A percentile compares a stretch with the other conserved stretches of the same genome.
Evolutionary conservation across 1,140 invertebrate genomes (phyloP).

Genomic region (Helicorthomorpha holstii): DNA sequence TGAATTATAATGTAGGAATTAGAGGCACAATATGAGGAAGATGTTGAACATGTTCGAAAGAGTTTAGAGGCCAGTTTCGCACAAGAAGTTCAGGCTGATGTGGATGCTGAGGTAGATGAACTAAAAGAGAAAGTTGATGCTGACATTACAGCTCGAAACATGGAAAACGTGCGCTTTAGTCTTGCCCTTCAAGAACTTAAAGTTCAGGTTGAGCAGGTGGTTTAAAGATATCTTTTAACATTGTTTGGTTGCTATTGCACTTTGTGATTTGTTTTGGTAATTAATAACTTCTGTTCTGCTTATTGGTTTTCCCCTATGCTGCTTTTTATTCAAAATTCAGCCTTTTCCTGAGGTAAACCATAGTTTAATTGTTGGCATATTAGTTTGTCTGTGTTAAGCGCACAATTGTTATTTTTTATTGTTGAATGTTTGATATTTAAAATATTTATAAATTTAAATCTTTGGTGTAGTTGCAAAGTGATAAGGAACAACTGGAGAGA

Average conservation of each 20-base stretch:
- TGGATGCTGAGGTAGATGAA: background rate
- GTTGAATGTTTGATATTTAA: too few species aligned
- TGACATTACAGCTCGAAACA: background rate
- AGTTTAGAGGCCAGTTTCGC: background rate
- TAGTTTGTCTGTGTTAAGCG: too few species aligned
- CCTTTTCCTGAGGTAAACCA: too few species aligned
- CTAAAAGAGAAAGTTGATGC: background rate
- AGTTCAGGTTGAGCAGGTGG: background rate
- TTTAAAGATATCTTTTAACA: background rate
- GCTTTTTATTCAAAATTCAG: too few species aligned
- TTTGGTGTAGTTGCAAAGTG: too few species aligned
- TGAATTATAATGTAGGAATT: too few species aligned
- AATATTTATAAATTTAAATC: too few species aligned
- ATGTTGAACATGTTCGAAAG: background rate
- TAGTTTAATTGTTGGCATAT: too few species aligned
- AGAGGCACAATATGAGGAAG: conserved; percentile 3
- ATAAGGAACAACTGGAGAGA: too few species aligned
- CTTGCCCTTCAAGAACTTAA: background rate
- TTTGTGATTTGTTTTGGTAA: background rate
- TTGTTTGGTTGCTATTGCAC: background rate
- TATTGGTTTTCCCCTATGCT: too few species aligned
- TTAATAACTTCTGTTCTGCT: background rate
- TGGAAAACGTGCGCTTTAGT: background rate
- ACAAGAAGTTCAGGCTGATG: background rate
- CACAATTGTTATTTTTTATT: too few species aligned